Conservation (phyloP, 2,888 invertebrate species). For the Leptodirus hochenwartii region DNA sequence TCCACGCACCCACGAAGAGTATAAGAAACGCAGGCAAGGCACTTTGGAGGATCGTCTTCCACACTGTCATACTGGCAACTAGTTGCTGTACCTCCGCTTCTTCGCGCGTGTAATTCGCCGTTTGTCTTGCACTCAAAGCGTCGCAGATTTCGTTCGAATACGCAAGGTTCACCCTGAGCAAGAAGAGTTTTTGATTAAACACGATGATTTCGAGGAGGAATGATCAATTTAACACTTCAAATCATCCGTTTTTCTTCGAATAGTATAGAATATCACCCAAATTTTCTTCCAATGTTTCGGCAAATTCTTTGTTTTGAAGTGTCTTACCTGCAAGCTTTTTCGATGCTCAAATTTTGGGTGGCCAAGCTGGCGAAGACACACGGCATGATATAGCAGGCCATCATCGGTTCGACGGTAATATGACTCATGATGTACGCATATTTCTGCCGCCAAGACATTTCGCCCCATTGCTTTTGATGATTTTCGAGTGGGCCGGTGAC, state of each 20-base stretch:
- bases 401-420: conserved; percentile 58
- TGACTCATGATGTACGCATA: conserved; percentile 37
- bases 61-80: conserved; percentile 65
- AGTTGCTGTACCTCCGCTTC: conserved; percentile 48
- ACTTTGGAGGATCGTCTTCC: conserved; percentile 74
- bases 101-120: conserved; percentile 41
- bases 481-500: background rate
- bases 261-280: too few relatives aligned
- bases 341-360: conserved; percentile 69
- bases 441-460: conserved; percentile 36
- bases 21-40: conserved; percentile 64
- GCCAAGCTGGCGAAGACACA: conserved; percentile 50
- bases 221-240: too few relatives aligned
- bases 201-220: too few relatives aligned
- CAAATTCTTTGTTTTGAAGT: too few relatives aligned
- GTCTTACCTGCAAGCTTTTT: conserved; percentile 75
- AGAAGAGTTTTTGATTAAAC: too few relatives aligned
- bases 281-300: too few relatives aligned
- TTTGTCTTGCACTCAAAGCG: conserved; percentile 55
- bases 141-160: conserved; percentile 57
- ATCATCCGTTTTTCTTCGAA: too few relatives aligned
- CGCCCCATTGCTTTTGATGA: conserved; percentile 10
- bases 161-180: conserved; percentile 61
- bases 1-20: conserved; percentile 67
- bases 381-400: conserved; percentile 52